Percentiles rank a stretch among this genome's conserved stretches.
Evolutionary conservation across 2,797 vertebrate species (phyloP).

Genomic region (Cyprinodon diabolis): DNA sequence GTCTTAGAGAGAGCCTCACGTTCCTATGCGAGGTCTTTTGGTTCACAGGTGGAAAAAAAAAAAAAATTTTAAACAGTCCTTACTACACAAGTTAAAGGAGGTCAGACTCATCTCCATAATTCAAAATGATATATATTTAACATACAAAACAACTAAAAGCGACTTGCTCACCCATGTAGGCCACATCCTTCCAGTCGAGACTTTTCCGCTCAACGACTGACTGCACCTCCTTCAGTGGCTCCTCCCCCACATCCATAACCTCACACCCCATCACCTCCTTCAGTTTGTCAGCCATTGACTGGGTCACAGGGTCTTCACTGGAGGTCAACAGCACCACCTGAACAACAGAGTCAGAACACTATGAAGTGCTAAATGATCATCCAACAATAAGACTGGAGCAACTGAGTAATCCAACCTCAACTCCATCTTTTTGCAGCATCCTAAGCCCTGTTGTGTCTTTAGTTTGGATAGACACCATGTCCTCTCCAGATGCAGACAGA

Average conservation of each 20-base stretch:
- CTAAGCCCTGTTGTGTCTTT: slow-evolving; percentile 82
- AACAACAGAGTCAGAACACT: background rate
- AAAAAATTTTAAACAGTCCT: too few relatives aligned
- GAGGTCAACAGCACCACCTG: slow-evolving; percentile 89
- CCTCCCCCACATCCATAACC: slow-evolving; percentile 60
- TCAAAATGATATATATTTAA: background rate
- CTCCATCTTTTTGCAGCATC: slow-evolving; percentile 80
- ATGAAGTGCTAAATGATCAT: too few relatives aligned
- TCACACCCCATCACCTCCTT: slow-evolving; percentile 66
- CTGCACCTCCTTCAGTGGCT: slow-evolving; percentile 77
- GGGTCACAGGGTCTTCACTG: slow-evolving; percentile 72
- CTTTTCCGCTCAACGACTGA: slow-evolving; percentile 70
- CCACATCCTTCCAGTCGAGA: slow-evolving; percentile 89
- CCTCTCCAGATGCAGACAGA: slow-evolving; percentile 80
- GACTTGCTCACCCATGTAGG: slow-evolving; percentile 85
- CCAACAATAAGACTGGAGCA: background rate
- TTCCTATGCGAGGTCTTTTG: too few relatives aligned
- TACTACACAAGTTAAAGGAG: background rate
- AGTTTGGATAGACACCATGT: slow-evolving; percentile 85
- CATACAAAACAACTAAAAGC: background rate
- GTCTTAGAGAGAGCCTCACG: too few relatives aligned
- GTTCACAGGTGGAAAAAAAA: too few relatives aligned
- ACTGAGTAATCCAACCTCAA: slow-evolving; percentile 73
- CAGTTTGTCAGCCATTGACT: slow-evolving; percentile 75
- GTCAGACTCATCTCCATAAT: too few relatives aligned